A percentile compares a stretch with the other conserved stretches of the same genome.
These are phyloP conservation scores for Amphiura filiformis DNA, from an alignment of 35 echinoderm and acorn worm genomes.

Conservation along the genomic window DNA sequence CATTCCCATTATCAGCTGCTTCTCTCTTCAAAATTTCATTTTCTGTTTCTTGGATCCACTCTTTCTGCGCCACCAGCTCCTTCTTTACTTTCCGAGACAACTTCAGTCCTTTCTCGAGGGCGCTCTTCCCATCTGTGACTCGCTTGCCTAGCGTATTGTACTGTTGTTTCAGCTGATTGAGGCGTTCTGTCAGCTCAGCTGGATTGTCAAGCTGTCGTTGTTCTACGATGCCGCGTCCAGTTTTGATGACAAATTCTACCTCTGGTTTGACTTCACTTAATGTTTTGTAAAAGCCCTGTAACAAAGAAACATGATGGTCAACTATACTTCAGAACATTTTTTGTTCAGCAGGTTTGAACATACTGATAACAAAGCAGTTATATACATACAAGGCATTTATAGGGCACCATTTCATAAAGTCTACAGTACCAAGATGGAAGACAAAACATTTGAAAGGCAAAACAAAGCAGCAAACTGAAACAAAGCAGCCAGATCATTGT, in stretches of 20 bases:
- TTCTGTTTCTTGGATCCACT: constrained; percentile 49
- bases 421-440: no score
- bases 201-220: constrained; percentile 81
- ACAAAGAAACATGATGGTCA: no score
- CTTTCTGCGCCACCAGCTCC: constrained; percentile 69
- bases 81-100: constrained; percentile 88
- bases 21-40: constrained; percentile 44
- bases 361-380: no score
- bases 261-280: constrained; percentile 94
- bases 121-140: constrained; percentile 90
- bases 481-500: no score
- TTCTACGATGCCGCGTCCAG: constrained; percentile 73
- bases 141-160: constrained; percentile 89
- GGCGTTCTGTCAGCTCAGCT: constrained; percentile 76
- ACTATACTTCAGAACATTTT: no score
- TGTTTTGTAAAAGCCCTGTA: constrained; percentile 99
- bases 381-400: no score
- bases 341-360: no score
- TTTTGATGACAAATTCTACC: constrained; percentile 97
- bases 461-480: no score
- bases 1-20: constrained; percentile 33
- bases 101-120: constrained; percentile 79
- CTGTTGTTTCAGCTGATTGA: constrained; percentile 84
- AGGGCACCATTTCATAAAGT: no score
- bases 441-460: no score